These are phyloP conservation scores for Aspiorhynchus laticeps DNA, from an alignment of 2,113 vertebrate genomes.

Conservation along the genomic window DNA sequence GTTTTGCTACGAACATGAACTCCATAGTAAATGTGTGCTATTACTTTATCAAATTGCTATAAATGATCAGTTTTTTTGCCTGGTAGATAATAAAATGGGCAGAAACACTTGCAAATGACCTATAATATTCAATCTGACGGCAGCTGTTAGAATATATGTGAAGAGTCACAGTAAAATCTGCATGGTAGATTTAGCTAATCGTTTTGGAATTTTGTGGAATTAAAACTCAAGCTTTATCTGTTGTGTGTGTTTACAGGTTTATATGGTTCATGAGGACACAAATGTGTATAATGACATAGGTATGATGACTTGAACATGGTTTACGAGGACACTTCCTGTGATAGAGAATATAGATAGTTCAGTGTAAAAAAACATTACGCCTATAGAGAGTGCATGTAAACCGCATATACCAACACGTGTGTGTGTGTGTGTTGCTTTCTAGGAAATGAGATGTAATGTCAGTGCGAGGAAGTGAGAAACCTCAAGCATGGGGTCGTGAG, in stretches of 20 bases:
- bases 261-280: too few species aligned
- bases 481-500: not conserved
- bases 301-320: not conserved
- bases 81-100: not conserved
- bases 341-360: not conserved
- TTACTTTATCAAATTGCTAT: not conserved
- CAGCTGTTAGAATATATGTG: not conserved
- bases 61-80: not conserved
- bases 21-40: not conserved
- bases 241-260: not conserved
- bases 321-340: not conserved
- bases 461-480: not conserved
- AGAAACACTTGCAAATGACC: not conserved
- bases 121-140: not conserved
- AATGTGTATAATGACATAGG: too few species aligned
- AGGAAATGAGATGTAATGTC: not conserved
- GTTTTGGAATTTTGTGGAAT: not conserved
- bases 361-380: not conserved
- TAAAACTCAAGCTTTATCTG: not conserved
- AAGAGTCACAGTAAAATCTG: not conserved
- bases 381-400: not conserved
- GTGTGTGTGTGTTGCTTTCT: slow-evolving; percentile 5
- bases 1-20: not conserved
- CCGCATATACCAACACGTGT: not conserved
- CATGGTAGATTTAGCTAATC: not conserved